phyloP scores from a whole-genome alignment of 2,797 vertebrate species.

The Cuniculus paca region DNA sequence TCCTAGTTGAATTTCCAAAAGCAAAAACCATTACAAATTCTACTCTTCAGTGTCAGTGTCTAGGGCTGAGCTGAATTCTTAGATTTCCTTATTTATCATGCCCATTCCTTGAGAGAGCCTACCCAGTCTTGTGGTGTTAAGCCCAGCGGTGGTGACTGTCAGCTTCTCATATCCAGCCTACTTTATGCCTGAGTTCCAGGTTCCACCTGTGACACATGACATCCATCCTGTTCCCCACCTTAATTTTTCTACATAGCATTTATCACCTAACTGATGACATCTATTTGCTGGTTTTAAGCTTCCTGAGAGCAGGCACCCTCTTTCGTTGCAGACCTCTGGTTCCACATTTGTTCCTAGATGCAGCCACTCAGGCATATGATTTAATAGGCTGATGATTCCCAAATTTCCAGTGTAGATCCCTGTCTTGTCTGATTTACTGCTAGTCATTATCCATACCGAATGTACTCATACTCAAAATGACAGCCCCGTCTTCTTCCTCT shows the following conservation, averaged over 20 bases:
- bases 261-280: not conserved
- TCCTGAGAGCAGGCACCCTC: not conserved
- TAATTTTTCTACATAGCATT: not conserved
- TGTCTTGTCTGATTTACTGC: not conserved
- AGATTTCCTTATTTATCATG: not conserved
- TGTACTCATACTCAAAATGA: not conserved
- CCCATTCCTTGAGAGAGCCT: not conserved
- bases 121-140: not conserved
- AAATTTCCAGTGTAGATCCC: not conserved
- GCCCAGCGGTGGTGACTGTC: not conserved
- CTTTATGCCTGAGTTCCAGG: not conserved
- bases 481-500: not conserved
- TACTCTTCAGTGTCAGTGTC: not conserved
- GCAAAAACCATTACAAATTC: not conserved
- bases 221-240: not conserved
- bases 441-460: not conserved
- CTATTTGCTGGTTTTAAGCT: not conserved
- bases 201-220: not conserved
- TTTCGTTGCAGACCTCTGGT: not conserved
- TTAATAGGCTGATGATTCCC: not conserved
- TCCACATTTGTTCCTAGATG: not conserved
- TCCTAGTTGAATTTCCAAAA: not conserved
- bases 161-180: not conserved
- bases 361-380: not conserved
- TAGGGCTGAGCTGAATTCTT: rapidly evolving